Base-by-base conservation (phyloP, 2,113 vertebrate species). In the Chamaetylas fuelleborni region DNA sequence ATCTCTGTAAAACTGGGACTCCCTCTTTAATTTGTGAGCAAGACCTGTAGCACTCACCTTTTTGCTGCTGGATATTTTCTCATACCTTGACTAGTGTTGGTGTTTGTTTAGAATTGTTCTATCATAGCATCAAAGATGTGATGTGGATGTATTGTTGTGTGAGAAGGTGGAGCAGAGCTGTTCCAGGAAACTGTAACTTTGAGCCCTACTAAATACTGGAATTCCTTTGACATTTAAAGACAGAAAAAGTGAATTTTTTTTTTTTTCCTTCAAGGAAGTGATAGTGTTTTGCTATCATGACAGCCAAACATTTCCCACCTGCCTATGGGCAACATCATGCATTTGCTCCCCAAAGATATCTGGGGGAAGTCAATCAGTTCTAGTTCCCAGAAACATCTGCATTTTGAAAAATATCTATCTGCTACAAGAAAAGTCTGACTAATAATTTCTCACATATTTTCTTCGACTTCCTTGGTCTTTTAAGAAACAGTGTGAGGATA, bases 71-170 rank as follows among this genome's bases (percentile, higher is more conserved):
- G 54, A 24, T 79, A 11, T 69, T 91, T 94, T 87, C 42, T 62
- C 26, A 26, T 85, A 77, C 26, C 17, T 90, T 80, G n/a, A 31
- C 42, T 58, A 23, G 34, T 88, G 51, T 19, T 76, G 42, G 13
- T 91, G 24, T 82, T 95, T 90, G 70, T 84, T 92, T 90, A 62
- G 51, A 83, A 74, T 48, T 83, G 28, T 43, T 90, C 56, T 65
- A 48, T 28, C 51, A 14, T 22, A 43, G 22, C 51, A 61, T 56
- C 2, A 3, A 40, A 54, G 16, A 85, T 1, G 1, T 26, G n/a
- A 65, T 85, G 42, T 61, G 40, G 36, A 61, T 48, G 25, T 47
- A 18, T 17, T 14, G 3, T 62, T 33, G 5, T 5, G 0, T 23
- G 43, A 81, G 54, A 69, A 64, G 31, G 11, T 54, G 22, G 45